Percentiles rank a stretch among this genome's conserved stretches.
Evolutionary conservation across 1,140 invertebrate species (phyloP).

Genomic region (Drosophila teissieri): DNA sequence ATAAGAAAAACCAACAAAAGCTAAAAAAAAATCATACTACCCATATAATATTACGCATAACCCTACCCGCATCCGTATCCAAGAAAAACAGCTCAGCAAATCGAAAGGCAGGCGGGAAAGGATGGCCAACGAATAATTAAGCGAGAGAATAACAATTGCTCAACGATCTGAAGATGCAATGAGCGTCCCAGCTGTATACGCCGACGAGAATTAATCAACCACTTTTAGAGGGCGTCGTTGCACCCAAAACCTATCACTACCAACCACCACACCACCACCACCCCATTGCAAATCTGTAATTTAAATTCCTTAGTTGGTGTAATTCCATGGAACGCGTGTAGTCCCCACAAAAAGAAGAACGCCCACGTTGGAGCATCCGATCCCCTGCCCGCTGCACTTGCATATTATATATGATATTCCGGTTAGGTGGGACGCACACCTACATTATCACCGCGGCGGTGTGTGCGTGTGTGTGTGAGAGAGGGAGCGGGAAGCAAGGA

Average conservation of each 20-base stretch:
- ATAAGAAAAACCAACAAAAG: constrained; percentile 34
- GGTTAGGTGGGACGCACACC: background rate
- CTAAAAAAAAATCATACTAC: constrained; percentile 37
- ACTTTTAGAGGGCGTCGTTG: constrained; percentile 30
- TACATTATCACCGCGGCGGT: background rate
- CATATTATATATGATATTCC: constrained; percentile 1
- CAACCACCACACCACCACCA: constrained; percentile 11
- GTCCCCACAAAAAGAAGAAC: background rate
- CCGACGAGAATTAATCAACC: constrained; percentile 42
- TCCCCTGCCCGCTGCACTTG: background rate
- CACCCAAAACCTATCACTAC: constrained; percentile 3
- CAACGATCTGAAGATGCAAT: constrained; percentile 21
- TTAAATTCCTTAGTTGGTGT: constrained; percentile 37
- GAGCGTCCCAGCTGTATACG: constrained; percentile 18
- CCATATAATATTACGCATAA: constrained; percentile 38
- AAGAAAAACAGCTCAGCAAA: constrained; percentile 2
- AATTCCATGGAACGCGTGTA: constrained; percentile 7
- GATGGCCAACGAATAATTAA: constrained; percentile 30
- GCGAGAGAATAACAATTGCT: constrained; percentile 26
- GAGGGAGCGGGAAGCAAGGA: background rate
- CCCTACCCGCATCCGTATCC: constrained; percentile 9
- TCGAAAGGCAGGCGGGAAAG: background rate
- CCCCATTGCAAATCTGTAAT: constrained; percentile 26
- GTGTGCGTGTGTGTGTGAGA: no score
- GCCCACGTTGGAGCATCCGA: constrained; percentile 5